Percentiles rank a stretch among this genome's conserved stretches.
Conservation (phyloP, 2,797 vertebrate genomes). For the Leuciscus waleckii region DNA sequence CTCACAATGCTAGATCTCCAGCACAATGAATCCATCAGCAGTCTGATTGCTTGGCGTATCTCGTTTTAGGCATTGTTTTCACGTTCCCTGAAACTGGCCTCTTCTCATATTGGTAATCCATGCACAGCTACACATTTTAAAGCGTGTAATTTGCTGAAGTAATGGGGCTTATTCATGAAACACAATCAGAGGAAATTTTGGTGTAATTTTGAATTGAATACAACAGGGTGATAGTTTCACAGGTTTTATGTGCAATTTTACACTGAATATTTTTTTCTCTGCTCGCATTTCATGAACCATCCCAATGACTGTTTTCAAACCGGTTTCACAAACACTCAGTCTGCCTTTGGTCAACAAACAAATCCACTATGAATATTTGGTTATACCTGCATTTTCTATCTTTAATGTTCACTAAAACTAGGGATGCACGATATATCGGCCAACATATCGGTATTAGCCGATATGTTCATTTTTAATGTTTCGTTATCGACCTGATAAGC, state of each 20-base stretch:
- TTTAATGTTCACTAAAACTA: background rate
- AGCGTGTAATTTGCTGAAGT: background rate
- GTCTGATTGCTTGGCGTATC: slow-evolving; percentile 9
- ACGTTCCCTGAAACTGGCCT: slow-evolving; percentile 13
- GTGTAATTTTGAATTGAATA: background rate
- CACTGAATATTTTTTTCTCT: background rate
- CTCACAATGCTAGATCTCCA: background rate
- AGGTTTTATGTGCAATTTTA: no score
- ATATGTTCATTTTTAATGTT: no score
- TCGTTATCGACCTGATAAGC: no score
- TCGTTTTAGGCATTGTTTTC: slow-evolving; percentile 14
- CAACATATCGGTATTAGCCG: no score
- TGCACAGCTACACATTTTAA: slow-evolving; percentile 6
- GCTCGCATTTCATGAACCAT: background rate
- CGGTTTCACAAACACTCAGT: background rate
- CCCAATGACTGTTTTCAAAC: background rate
- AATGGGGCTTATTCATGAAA: background rate
- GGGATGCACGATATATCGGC: no score
- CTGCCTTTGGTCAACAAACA: background rate
- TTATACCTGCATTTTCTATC: background rate
- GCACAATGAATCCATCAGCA: slow-evolving; percentile 5
- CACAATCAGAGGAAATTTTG: background rate
- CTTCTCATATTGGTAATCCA: background rate
- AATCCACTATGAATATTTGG: background rate
- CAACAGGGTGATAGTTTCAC: background rate